A percentile compares a stretch with the other conserved stretches of the same genome.
These are phyloP conservation scores for Dicentrarchus labrax DNA, from an alignment of 2,113 vertebrate genomes.

Conservation along the genomic window DNA sequence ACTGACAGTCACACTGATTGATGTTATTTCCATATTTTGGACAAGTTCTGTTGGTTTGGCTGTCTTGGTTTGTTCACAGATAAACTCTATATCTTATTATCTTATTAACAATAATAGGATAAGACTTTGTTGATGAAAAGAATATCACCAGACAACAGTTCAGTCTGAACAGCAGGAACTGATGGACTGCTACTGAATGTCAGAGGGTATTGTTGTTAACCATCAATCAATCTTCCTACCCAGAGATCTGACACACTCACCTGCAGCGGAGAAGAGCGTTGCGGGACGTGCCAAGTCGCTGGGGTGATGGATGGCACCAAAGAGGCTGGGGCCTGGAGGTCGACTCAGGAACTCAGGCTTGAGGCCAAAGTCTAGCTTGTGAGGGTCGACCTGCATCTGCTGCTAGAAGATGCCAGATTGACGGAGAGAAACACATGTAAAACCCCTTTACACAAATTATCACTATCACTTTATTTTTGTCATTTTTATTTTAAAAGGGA, in stretches of 20 bases:
- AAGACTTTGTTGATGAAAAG: too few relatives aligned
- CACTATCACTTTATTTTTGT: too few relatives aligned
- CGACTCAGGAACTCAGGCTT: conserved; percentile 97
- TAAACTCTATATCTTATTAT: too few relatives aligned
- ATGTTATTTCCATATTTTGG: too few relatives aligned
- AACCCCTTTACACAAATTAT: neutral
- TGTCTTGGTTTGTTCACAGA: too few relatives aligned
- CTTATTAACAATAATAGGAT: too few relatives aligned
- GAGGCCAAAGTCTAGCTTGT: conserved; percentile 98
- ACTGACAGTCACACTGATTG: too few relatives aligned
- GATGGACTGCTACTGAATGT: neutral
- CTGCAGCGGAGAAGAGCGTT: conserved; percentile 95
- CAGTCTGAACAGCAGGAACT: neutral
- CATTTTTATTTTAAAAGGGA: too few relatives aligned
- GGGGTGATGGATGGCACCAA: conserved; percentile 95
- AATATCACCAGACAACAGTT: too few relatives aligned
- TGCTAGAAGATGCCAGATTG: conserved; percentile 87
- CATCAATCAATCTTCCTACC: neutral
- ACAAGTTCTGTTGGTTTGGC: too few relatives aligned
- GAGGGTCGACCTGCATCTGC: conserved; percentile 98
- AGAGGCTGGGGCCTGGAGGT: conserved; percentile 94
- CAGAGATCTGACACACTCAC: conserved; percentile 80
- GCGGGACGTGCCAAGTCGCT: conserved; percentile 95
- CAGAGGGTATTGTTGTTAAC: neutral
- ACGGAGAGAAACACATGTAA: conserved; percentile 69